A percentile compares a stretch with the other conserved stretches of the same genome.
Evolutionary conservation across 1,140 invertebrate genomes (phyloP).

Genomic region (Drosophila sproati): DNA sequence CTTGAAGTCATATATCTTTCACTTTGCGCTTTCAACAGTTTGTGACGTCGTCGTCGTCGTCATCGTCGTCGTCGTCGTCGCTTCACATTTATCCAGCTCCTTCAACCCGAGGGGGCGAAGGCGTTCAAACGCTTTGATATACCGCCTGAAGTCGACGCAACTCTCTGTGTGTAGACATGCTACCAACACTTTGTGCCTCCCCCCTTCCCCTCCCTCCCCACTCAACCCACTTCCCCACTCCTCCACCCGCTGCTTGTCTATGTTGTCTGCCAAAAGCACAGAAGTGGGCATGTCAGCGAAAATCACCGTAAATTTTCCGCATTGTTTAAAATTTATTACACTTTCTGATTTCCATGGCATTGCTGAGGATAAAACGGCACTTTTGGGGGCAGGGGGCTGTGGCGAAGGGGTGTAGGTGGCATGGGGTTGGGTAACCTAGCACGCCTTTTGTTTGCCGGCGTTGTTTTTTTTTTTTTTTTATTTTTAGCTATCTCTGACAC

Average conservation of each 20-base stretch:
- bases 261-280: constrained; percentile 62
- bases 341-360: constrained; percentile 72
- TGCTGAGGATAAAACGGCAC: constrained; percentile 12
- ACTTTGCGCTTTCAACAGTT: constrained; percentile 82
- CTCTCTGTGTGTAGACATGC: constrained; percentile 56
- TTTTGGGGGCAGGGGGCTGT: too few relatives aligned
- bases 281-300: constrained; percentile 82
- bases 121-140: constrained; percentile 75
- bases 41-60: constrained; percentile 62
- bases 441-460: constrained; percentile 71
- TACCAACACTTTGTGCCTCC: constrained; percentile 62
- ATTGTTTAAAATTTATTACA: constrained; percentile 83
- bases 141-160: constrained; percentile 59
- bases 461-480: neutral
- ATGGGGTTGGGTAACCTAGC: constrained; percentile 12
- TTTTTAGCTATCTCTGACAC: constrained; percentile 67
- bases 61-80: constrained; percentile 47
- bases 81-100: constrained; percentile 63
- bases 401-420: neutral
- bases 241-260: constrained; percentile 12
- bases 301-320: constrained; percentile 83
- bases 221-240: neutral
- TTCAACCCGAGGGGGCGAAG: constrained; percentile 46
- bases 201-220: constrained; percentile 3
- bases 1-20: constrained; percentile 83